A percentile compares a stretch with the other conserved stretches of the same genome.
Evolutionary conservation across 2,888 invertebrate species (phyloP).

Genomic region (Notodonta dromedarius): DNA sequence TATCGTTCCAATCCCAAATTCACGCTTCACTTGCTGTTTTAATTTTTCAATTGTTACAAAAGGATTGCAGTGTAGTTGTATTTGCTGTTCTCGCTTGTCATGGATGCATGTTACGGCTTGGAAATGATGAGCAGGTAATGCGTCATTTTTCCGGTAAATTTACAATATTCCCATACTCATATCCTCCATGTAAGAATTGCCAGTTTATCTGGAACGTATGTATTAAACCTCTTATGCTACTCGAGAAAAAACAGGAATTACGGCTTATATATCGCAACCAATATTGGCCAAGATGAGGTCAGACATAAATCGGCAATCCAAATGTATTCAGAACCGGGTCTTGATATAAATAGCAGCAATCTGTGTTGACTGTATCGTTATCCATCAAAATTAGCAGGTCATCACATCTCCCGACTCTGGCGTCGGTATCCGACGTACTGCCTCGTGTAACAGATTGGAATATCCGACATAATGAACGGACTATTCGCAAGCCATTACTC

Average conservation of each 20-base stretch:
- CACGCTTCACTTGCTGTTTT: neutral
- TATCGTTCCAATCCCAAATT: neutral
- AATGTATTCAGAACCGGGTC: neutral
- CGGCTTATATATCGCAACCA: neutral
- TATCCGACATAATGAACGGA: neutral
- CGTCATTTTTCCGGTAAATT: too few relatives aligned
- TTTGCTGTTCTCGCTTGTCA: too few relatives aligned
- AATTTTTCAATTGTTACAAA: too few relatives aligned
- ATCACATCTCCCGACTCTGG: neutral
- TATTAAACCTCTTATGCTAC: too few relatives aligned
- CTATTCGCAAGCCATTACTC: neutral
- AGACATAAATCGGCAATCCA: slow-evolving; percentile 1
- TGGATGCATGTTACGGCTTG: too few relatives aligned
- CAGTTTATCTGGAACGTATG: too few relatives aligned
- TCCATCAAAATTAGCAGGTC: neutral
- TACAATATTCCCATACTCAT: too few relatives aligned
- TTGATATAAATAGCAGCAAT: neutral
- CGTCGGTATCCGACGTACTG: neutral
- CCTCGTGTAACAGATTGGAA: neutral
- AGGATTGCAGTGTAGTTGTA: too few relatives aligned
- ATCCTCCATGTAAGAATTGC: too few relatives aligned
- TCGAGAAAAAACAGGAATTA: neutral
- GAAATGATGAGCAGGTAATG: too few relatives aligned
- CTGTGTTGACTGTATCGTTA: neutral
- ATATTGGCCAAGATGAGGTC: neutral